Conservation (phyloP, 2,888 invertebrate genomes). For the Chouioia cunea region DNA sequence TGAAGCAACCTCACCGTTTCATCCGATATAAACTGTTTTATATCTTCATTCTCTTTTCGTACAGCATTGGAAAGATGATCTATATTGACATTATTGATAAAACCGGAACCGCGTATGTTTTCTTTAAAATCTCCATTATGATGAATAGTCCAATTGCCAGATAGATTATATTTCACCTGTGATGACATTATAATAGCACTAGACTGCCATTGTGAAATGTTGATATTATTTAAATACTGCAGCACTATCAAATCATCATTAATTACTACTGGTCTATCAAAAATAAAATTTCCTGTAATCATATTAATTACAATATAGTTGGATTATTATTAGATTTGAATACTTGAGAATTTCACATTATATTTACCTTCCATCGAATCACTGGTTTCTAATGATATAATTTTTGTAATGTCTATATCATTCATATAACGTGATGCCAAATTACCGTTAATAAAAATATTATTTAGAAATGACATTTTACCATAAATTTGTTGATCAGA, state of each 20-base stretch:
- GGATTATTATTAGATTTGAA: not conserved
- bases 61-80: constrained; percentile 3
- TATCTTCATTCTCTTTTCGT: not conserved
- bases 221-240: constrained; percentile 52
- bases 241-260: constrained; percentile 48
- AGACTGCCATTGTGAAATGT: constrained; percentile 53
- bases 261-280: constrained; percentile 51
- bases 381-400: constrained; percentile 49
- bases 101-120: constrained; percentile 23
- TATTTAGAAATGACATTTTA: constrained; percentile 52
- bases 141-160: constrained; percentile 69
- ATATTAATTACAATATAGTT: not conserved
- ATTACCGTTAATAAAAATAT: constrained; percentile 49
- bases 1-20: constrained; percentile 29
- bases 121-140: constrained; percentile 66
- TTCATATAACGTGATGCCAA: constrained; percentile 55
- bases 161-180: constrained; percentile 65
- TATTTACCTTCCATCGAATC: constrained; percentile 53
- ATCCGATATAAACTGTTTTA: not conserved
- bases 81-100: constrained; percentile 20
- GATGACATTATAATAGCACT: constrained; percentile 48
- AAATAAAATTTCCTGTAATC: constrained; percentile 55
- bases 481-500: constrained; percentile 57
- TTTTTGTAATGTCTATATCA: constrained; percentile 49
- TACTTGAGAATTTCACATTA: not conserved